These are phyloP conservation scores for Hyposmocoma kahamanoa DNA, from an alignment of 1,140 invertebrate genomes.

Conservation along the genomic window DNA sequence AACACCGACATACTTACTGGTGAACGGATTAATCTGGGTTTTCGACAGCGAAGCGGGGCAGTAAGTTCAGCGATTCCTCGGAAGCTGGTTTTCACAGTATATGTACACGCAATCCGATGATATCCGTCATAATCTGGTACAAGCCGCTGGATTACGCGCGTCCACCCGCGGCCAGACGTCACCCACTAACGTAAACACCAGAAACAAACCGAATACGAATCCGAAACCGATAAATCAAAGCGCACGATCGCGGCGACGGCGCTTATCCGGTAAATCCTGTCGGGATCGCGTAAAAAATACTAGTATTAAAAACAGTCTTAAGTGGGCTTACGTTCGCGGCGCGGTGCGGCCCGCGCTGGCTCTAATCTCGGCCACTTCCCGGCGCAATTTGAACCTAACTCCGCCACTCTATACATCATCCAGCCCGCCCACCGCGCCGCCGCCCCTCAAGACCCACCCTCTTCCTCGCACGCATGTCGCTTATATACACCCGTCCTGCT, in stretches of 20 bases:
- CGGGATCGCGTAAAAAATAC: slow-evolving; percentile 73
- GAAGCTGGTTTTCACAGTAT: slow-evolving; percentile 39
- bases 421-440: slow-evolving; percentile 52
- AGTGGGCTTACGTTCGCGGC: slow-evolving; percentile 69
- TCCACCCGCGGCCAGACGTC: slow-evolving; percentile 43
- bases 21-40: not conserved
- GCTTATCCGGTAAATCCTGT: slow-evolving; percentile 69
- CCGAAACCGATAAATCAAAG: slow-evolving; percentile 71
- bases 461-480: slow-evolving; percentile 30
- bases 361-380: slow-evolving; percentile 81
- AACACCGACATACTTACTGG: slow-evolving; percentile 1
- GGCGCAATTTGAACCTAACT: slow-evolving; percentile 80
- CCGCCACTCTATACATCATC: slow-evolving; percentile 80
- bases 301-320: slow-evolving; percentile 74
- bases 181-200: slow-evolving; percentile 68
- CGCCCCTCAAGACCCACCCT: slow-evolving; percentile 23
- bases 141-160: slow-evolving; percentile 62
- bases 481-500: slow-evolving; percentile 24
- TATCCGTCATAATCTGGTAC: slow-evolving; percentile 66
- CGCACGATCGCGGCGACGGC: slow-evolving; percentile 59
- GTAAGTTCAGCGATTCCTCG: slow-evolving; percentile 21
- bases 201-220: slow-evolving; percentile 44
- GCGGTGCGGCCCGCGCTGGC: slow-evolving; percentile 66
- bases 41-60: slow-evolving; percentile 3
- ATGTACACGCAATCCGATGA: slow-evolving; percentile 55